phyloP scores from a whole-genome alignment of 1,140 invertebrate species.

The Conus betulinus region DNA sequence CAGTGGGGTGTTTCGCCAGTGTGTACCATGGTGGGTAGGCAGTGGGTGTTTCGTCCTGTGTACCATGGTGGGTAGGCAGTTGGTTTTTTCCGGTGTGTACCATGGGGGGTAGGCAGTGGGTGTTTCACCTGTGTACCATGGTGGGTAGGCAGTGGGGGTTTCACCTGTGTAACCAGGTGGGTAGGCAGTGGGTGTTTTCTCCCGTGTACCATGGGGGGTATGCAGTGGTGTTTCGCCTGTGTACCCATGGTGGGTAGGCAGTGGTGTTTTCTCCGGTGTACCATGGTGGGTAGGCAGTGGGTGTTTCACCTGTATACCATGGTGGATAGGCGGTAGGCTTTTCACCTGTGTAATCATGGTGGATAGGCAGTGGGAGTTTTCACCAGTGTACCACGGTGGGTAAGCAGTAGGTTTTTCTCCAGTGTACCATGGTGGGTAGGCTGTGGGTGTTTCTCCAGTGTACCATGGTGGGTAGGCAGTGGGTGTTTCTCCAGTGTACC shows the following conservation, averaged over 20 bases:
- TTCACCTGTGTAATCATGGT: too few species aligned
- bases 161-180: background rate
- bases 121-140: background rate
- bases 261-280: slow-evolving; percentile 10
- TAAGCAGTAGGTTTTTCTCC: too few species aligned
- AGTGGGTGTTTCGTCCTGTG: slow-evolving; percentile 16
- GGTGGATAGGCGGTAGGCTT: too few species aligned
- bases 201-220: too few species aligned
- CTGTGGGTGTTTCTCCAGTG: too few species aligned
- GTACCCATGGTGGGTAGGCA: slow-evolving; percentile 14
- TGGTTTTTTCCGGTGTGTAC: slow-evolving; percentile 2
- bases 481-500: too few species aligned
- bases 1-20: slow-evolving; percentile 12
- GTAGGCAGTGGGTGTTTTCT: slow-evolving; percentile 32
- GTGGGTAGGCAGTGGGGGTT: slow-evolving; percentile 18
- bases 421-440: too few species aligned
- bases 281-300: slow-evolving; percentile 19
- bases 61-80: background rate
- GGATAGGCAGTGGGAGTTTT: too few species aligned
- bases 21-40: background rate
- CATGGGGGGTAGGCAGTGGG: background rate
- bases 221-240: background rate
- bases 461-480: too few species aligned
- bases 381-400: too few species aligned
- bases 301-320: too few species aligned